These are phyloP conservation scores for Tachysurus fulvidraco DNA, from an alignment of 2,113 vertebrate genomes.

Conservation along the genomic window DNA sequence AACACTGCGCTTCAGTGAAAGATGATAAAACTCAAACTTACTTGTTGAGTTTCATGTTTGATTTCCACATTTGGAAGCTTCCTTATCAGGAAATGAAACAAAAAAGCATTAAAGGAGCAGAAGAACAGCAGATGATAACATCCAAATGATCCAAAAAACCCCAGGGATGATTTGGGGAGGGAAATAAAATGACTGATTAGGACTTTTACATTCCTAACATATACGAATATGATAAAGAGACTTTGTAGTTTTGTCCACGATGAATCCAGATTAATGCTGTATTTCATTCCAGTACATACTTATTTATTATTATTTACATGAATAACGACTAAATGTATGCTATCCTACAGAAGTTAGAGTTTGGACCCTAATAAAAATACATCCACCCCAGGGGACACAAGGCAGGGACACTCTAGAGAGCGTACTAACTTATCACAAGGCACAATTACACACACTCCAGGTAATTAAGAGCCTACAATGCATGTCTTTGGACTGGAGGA, in stretches of 20 bases:
- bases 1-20: neutral
- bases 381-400: too few species aligned
- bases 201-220: neutral
- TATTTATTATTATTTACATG: neutral
- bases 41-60: neutral
- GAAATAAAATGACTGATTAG: neutral
- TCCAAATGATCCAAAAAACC: neutral
- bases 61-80: neutral
- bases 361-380: neutral
- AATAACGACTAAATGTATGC: neutral
- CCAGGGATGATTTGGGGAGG: neutral
- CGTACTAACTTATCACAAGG: too few species aligned
- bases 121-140: neutral
- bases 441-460: too few species aligned
- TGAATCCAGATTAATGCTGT: neutral
- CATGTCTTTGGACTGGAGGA: too few species aligned
- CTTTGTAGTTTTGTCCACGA: neutral
- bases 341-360: neutral
- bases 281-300: neutral
- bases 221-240: neutral
- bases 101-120: neutral
- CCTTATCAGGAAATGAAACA: neutral
- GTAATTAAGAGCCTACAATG: too few species aligned
- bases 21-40: neutral
- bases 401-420: too few species aligned